Evolutionary conservation across 1,140 invertebrate species (phyloP), one percentile per base, ranked within the genome.

Genomic region (Chironomus tepperi): DNA sequence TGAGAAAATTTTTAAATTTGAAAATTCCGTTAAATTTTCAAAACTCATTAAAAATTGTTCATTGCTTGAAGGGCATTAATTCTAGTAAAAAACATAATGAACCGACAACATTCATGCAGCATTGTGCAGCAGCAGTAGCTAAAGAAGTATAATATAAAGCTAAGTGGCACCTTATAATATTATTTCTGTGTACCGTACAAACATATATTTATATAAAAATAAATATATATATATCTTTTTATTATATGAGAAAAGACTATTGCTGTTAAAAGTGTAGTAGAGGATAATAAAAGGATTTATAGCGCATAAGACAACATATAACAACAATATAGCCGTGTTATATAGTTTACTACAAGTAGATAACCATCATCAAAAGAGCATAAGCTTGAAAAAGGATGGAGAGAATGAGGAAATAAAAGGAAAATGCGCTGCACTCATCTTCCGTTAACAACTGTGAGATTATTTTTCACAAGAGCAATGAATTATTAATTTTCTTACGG

Each of bases 211-310:
- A 34, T 34, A 34, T 34, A 34, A 34, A 34, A 34, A 34, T 34
- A 34, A 34, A 34, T 34, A 57, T 57, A 57, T 57, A 57, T 57
- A 5, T 57, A n/a, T n/a, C n/a, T n/a, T n/a, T n/a, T 57, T 57
- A 57, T 57, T 57, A 12, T n/a, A 57, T 15, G 12, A 57, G 24
- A 57, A 57, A 57, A n/a, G 47, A 57, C 47, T 57, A 57, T 57
- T 57, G 47, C 47, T 57, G 47, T 74, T 73, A 73, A 18, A 21
- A 74, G 43, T 15, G 77, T 73, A 79, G 79, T 77, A 79, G 78
- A 79, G 75, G 77, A 77, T 78, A 78, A 78, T 79, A 79, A 79
- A 79, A 75, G 77, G 79, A 79, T 80, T 79, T 79, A 79, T 80
- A 78, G 65, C 75, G 75, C 75, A 75, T 43, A 16, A 47, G 74